Percentiles rank a stretch among this genome's conserved stretches.
These are phyloP conservation scores for Oryzias sinensis DNA, from an alignment of 2,797 vertebrate species.

Conservation along the genomic window DNA sequence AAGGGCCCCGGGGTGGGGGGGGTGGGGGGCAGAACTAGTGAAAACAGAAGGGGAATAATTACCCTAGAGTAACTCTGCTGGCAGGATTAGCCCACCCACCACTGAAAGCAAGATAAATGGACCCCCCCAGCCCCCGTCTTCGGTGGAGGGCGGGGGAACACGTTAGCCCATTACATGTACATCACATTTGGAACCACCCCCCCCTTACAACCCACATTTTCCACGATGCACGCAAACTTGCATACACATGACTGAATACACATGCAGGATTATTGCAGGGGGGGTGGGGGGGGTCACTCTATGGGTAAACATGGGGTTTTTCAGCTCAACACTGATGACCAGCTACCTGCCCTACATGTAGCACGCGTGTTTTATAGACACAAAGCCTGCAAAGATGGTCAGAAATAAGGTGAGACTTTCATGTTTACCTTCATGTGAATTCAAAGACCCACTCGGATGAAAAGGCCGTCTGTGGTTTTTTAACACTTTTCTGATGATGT, in stretches of 20 bases:
- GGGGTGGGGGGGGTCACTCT: constrained; percentile 43
- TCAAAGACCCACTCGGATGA: no score
- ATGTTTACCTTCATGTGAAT: no score
- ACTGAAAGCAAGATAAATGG: constrained; percentile 57
- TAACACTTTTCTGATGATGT: no score
- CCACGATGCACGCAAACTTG: constrained; percentile 61
- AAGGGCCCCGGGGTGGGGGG: constrained; percentile 27
- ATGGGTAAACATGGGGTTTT: constrained; percentile 63
- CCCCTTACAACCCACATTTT: constrained; percentile 34
- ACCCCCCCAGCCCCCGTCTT: constrained; percentile 30
- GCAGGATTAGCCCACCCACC: constrained; percentile 58
- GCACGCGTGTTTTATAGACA: no score
- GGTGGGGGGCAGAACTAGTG: constrained; percentile 49
- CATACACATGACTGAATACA: constrained; percentile 61
- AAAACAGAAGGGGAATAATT: constrained; percentile 61
- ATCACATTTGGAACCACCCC: constrained; percentile 26
- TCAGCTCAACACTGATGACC: constrained; percentile 49
- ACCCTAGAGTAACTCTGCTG: constrained; percentile 62
- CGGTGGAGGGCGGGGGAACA: constrained; percentile 8
- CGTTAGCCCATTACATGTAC: constrained; percentile 36
- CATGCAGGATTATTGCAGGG: constrained; percentile 50
- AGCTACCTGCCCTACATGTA: not conserved
- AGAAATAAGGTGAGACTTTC: no score
- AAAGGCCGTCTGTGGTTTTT: no score
- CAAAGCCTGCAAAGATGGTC: constrained; percentile 3